Evolutionary conservation across 2,888 invertebrate species (phyloP).

Genomic region (Callosobruchus maculatus): DNA sequence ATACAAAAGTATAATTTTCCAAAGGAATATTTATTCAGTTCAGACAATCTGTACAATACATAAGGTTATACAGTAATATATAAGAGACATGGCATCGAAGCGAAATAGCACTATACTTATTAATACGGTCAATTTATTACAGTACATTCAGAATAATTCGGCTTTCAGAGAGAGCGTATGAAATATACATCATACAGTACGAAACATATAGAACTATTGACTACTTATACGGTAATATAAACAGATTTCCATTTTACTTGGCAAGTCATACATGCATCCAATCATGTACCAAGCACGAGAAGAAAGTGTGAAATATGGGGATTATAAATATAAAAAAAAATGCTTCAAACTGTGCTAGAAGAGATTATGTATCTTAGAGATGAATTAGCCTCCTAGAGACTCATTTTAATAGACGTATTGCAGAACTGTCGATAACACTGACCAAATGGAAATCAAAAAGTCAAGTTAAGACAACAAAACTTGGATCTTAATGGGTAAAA

Average conservation of each 20-base stretch:
- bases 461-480: too few species aligned
- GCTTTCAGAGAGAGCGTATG: slow-evolving; percentile 44
- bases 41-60: slow-evolving; percentile 53
- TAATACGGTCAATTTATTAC: slow-evolving; percentile 43
- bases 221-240: slow-evolving; percentile 38
- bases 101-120: slow-evolving; percentile 44
- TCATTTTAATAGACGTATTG: too few species aligned
- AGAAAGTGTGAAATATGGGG: too few species aligned
- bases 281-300: too few species aligned
- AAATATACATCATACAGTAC: slow-evolving; percentile 43
- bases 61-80: slow-evolving; percentile 51
- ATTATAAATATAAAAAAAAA: too few species aligned
- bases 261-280: slow-evolving; percentile 26
- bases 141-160: slow-evolving; percentile 46
- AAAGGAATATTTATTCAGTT: slow-evolving; percentile 54
- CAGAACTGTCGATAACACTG: too few species aligned
- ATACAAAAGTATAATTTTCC: slow-evolving; percentile 32
- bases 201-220: slow-evolving; percentile 42
- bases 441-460: too few species aligned
- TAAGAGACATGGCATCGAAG: slow-evolving; percentile 52
- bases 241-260: slow-evolving; percentile 24
- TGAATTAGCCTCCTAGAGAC: too few species aligned
- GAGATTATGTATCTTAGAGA: too few species aligned
- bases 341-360: too few species aligned
- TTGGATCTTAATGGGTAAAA: too few species aligned